Evolutionary conservation across 2,113 vertebrate genomes (phyloP), one percentile per base, ranked within the genome.

Genomic region (Melanostigma gelatinosum): DNA sequence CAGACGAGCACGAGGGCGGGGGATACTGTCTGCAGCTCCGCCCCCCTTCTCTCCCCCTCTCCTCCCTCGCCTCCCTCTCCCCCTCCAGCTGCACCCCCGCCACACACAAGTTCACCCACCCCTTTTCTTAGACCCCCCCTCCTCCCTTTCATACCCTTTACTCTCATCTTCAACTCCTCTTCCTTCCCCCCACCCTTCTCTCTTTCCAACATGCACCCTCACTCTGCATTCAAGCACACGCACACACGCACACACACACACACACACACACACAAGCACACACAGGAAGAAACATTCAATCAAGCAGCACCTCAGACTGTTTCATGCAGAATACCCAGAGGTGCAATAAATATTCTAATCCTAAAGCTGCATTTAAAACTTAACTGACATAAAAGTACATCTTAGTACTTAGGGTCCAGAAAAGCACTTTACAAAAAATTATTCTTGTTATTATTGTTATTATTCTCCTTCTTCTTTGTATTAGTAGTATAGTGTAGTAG

Each of bases 11-110:
- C 74, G 83, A 75, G 85, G 82, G 85, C 73, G 86, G 85, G 62
- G 77, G 73, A 44, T 42, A 18, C 80, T 40, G 75, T 71, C 63
- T 76, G 81, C 80, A 62, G 85, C 91, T 86, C 90, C 91, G 81
- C 91, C 77, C 40, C 22, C 13, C 67, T 18, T 36, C 10, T 40
- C 5, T 18, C 29, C 32, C n/a, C n/a, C 24, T 27, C 12, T 8
- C 20, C 61, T 16, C 83, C 88, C 91, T 77, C 90, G 71, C 44
- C 11, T 48, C 9, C 13, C 29, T 15, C 20, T 50, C 29, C 66
- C 80, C 63, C 58, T 48, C 72, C 70, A 78, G 65, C 55, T 63
- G 36, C 63, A 52, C 50, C 29, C 20, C 22, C 3, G 42, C 63
- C 40, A 69, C 72, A 60, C 72, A 58, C 44, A 20, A 64, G 38